Base-by-base conservation (phyloP, 2,113 vertebrate genomes). In the Aphyosemion australe region DNA sequence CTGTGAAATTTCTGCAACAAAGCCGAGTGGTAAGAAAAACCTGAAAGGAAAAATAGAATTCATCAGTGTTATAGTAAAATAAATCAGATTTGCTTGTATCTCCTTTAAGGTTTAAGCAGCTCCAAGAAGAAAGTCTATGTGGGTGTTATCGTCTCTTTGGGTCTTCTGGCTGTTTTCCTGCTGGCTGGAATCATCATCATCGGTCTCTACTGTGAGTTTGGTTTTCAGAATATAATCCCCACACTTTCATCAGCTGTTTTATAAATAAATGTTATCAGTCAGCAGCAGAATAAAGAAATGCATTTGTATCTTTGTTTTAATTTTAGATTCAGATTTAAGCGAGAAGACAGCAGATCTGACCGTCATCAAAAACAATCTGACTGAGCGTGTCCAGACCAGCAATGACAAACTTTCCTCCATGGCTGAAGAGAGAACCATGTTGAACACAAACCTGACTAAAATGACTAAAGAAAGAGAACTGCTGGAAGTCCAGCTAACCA, bases 131-230 rank as follows among this genome's bases (percentile, higher is more conserved):
- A 43, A 2, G 19, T 41, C 31, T 1, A 18, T 18, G 1, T 13
- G 13, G 21, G 6, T 41, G 26, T 21, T 18, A 15, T 43, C 60
- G 1, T 73, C 20, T 42, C 2, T 53, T 37, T 77, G 65, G 78
- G 51, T 2, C 46, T 84, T 37, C 32, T 84, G 13, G 63, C 37
- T 43, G 16, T 74, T 20, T 18, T 49, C 14, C 65, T 84, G 48
- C 47, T 82, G 60, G 43, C 5, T 52, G 66, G 52, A 2, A 19
- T 87, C 46, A 43, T 73, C 42, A 13, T 3, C 18, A 56, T 84
- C n/a, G 6, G n/a, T 12, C 16, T 78, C 19, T 10, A 12, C 3
- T 46, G 42, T 59, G 21, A 59, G 57, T 59, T 16, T 57, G 15
- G 19, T 62, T 48, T n/a, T 67, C 12, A 8, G 45, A 8, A 54